Percentiles rank a stretch among this genome's conserved stretches.
These are phyloP conservation scores for Colius striatus DNA, from an alignment of 2,113 vertebrate species.

Conservation along the genomic window DNA sequence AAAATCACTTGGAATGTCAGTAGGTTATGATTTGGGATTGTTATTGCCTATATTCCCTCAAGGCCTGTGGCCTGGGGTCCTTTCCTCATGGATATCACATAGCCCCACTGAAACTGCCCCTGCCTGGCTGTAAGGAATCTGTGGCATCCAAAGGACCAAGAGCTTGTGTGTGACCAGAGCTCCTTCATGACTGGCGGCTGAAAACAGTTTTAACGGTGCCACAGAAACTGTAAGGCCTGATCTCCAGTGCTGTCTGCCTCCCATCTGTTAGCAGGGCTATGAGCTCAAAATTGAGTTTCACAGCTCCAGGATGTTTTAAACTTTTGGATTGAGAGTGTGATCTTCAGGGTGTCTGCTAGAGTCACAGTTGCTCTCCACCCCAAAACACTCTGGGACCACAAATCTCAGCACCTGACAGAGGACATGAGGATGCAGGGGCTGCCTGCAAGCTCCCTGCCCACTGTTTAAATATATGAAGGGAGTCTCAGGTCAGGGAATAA, in stretches of 20 bases:
- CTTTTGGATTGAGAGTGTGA: fast-evolving
- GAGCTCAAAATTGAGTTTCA: neutral
- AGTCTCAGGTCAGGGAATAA: no score
- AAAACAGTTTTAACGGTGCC: neutral
- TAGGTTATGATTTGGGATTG: neutral
- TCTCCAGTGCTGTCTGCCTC: neutral
- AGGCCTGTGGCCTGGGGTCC: neutral
- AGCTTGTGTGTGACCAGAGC: neutral
- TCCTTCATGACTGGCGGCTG: neutral
- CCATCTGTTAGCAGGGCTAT: neutral
- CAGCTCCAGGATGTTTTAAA: neutral
- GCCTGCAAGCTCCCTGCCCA: neutral
- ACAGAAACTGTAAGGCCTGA: neutral
- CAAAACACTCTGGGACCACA: fast-evolving
- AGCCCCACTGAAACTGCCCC: neutral
- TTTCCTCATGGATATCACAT: neutral
- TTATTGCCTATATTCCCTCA: neutral
- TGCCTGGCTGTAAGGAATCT: neutral
- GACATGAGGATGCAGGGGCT: fast-evolving
- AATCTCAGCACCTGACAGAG: neutral
- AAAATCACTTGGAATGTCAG: neutral
- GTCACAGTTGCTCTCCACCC: fast-evolving
- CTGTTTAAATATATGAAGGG: neutral
- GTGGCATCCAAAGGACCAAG: fast-evolving
- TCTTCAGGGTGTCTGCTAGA: fast-evolving